These are phyloP conservation scores for Menura novaehollandiae DNA, from an alignment of 2,113 vertebrate species.

Conservation along the genomic window DNA sequence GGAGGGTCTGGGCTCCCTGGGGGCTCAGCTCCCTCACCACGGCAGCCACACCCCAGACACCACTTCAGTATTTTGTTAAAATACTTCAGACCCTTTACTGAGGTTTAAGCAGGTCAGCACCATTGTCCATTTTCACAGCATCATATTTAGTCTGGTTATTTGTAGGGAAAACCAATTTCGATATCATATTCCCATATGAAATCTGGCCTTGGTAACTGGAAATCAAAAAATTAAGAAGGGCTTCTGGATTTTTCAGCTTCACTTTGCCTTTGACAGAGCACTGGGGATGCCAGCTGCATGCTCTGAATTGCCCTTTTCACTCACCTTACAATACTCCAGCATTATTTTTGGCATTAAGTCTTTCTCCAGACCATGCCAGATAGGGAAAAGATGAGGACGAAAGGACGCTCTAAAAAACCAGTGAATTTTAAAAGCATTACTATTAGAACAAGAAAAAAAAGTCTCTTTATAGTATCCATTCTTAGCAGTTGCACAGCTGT, in stretches of 20 bases:
- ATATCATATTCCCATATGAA: background rate
- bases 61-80: too few relatives aligned
- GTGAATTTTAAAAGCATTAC: background rate
- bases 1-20: background rate
- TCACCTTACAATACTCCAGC: background rate
- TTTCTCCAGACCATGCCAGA: background rate
- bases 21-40: background rate
- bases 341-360: background rate
- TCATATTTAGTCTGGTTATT: background rate
- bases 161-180: background rate
- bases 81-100: background rate
- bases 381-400: background rate
- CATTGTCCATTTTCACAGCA: background rate
- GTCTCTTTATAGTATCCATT: background rate
- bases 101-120: background rate
- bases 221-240: background rate
- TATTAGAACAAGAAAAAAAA: background rate
- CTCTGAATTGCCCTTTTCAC: background rate
- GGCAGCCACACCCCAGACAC: accelerated
- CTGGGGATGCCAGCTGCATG: background rate
- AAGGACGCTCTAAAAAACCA: background rate
- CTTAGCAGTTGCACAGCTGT: background rate
- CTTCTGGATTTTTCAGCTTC: background rate
- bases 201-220: background rate
- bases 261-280: background rate